Evolutionary conservation across 2,113 vertebrate genomes (phyloP), one percentile per base, ranked within the genome.

Genomic region (Campylomormyrus numenius): DNA sequence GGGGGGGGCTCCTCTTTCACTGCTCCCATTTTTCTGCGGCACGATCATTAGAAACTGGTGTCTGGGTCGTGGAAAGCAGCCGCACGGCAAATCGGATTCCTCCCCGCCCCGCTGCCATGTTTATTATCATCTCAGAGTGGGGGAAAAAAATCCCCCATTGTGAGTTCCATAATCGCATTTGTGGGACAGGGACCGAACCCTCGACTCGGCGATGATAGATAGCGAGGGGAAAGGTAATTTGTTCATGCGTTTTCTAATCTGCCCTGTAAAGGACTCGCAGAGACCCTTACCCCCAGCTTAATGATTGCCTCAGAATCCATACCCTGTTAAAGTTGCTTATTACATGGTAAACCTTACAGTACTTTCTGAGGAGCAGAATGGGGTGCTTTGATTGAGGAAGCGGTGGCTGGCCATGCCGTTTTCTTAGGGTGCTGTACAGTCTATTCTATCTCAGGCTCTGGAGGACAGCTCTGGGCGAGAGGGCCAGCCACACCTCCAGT

Each of bases 391-490:
- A 42, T 17, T 58, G 35, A 87, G 85, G 48, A 50, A 13, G n/a
- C 10, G 13, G 85, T n/a, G 46, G 11, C 24, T 58, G 11, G 6
- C 52, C 7, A 8, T 91, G 45, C 70, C 10, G 39, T 24, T 58
- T 10, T 31, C 5, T 66, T 31, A 66, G 62, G 48, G 87, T 90
- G 62, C 74, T 90, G 89, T 89, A 89, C 21, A 24, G 24, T n/a
- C 56, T 42, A n/a, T 62, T 62, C 45, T 90, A 90, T 13, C 91
- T 92, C 90, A 90, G 87, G 88, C 90, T 15, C 84, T 92, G 42
- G 90, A 85, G 46, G 88, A 87, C 31, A 89, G 74, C 62, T 88
- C 90, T 85, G 90, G 89, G 91, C 91, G 89, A 52, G 85, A 27
- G 42, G 83, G 49, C 80, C 50, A 77, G 49, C 19, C 46, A 1